Evolutionary conservation across 2,113 vertebrate species (phyloP), one percentile per base, ranked within the genome.

Genomic region (Cryptotis parvus): DNA sequence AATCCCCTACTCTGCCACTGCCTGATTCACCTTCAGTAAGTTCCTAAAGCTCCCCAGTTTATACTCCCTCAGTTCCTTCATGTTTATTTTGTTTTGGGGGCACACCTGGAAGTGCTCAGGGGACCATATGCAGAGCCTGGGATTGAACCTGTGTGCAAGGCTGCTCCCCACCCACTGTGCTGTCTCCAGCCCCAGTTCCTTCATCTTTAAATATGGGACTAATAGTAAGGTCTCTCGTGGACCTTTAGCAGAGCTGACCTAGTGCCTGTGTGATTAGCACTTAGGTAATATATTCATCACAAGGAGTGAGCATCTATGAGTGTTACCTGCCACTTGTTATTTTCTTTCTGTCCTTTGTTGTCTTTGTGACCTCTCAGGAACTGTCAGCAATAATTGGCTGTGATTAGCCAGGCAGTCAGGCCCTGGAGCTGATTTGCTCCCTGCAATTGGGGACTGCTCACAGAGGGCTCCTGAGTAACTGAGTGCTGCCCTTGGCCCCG

Each of bases 401-500:
- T 7, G 29, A 37, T 74, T 35, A 82, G 75, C 76, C 26, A 49
- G 69, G 83, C 55, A n/a, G 49, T 29, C 39, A 92, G 63, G 55
- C 76, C 39, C 1, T 15, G 26, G 37, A 78, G 33, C 65, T 49
- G 65, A 24, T 69, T 74, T 78, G 83, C 84, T 68, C 29, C 0
- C 39, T 29, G 75, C 63, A 55, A 61, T n/a, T 1, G 8, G 45
- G 45, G 79, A 81, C 77, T n/a, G 31, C 26, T 84, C 90, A 9
- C 61, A 26, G 27, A 45, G 55, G 55, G 29, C 87, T 65, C 14
- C 0, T 84, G 65, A 90, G 78, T 81, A 75, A 24, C 78, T 41
- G 90, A 75, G 72, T 55, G 87, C 90, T 72, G 83, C 91, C 92
- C 87, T 80, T 43, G 87, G 84, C 92, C 92, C 90, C 85, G 84